Evolutionary conservation across 2,797 vertebrate species (phyloP), one percentile per base, ranked within the genome.

Genomic region (Sebastes variabilis): DNA sequence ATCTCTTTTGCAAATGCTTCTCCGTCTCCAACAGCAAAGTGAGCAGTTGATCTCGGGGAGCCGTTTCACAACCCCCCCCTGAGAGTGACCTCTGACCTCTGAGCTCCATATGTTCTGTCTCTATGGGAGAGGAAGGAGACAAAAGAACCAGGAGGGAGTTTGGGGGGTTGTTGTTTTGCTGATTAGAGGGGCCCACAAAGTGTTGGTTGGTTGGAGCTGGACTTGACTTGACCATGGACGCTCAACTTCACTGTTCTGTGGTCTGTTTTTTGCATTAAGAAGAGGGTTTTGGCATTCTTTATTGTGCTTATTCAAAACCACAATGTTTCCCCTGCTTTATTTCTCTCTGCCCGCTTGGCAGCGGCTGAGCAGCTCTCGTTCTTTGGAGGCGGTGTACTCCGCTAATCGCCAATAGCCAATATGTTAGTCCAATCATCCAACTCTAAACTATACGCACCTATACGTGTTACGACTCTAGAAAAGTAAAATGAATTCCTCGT

Each of bases 81-180:
- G 14, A 1, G 6, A 4, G 24, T 75, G 82, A 89, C 83, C 83
- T 79, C 27, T 91, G 81, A 84, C 79, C 87, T 38, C 77, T 10
- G 2, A 65, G 60, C 64, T 66, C 88, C 89, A 88, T 90, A 87
- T 92, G 87, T 79, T 86, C 66, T 73, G 10, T 69, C 59, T 80
- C 62, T 72, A 22, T 72, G 61, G 30, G 71, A 64, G 60, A 79
- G 22, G 22, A 42, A 52, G n/a, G 46, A 52, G 55, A 87, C 75
- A 85, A 89, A 90, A 61, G 56, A 56, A 60, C 54, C 24, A 42
- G 16, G 5, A 1, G 34, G 5, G 60, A 20, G 32, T 13, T 20
- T 8, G n/a, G 52, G 52, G 49, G 46, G 58, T 55, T 0, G 66
- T 75, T 86, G 69, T 77, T 80, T 73, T 70, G 30, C 56, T 49